Conservation (phyloP, 2,888 invertebrate genomes). For the Dasypolia templi region DNA sequence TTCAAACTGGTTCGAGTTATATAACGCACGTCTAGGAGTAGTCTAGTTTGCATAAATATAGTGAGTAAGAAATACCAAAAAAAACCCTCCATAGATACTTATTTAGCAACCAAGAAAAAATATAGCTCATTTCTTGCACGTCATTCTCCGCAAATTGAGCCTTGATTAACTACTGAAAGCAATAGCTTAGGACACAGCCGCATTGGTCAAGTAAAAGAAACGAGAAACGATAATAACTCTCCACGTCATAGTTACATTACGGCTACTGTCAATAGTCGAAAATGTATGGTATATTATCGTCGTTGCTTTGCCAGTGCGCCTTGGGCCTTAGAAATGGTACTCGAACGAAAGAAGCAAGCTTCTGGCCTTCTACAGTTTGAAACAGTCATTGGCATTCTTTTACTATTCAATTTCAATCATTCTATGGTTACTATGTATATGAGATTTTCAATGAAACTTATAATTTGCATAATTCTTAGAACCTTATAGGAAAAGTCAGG, state of each 20-base stretch:
- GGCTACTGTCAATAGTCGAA: constrained; percentile 14
- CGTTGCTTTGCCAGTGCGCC: constrained; percentile 5
- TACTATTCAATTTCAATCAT: constrained; percentile 7
- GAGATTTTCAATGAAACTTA: not conserved
- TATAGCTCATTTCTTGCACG: constrained; percentile 17
- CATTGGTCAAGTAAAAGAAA: constrained; percentile 4
- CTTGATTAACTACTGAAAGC: constrained; percentile 25
- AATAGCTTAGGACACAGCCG: not conserved
- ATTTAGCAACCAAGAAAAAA: constrained; percentile 39
- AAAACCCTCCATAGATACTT: constrained; percentile 36
- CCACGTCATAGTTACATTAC: constrained; percentile 24
- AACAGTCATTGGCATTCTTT: not conserved
- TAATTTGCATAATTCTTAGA: constrained; percentile 9
- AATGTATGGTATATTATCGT: constrained; percentile 13
- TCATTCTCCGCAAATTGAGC: constrained; percentile 41
- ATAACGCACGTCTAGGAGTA: constrained; percentile 64
- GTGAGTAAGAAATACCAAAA: constrained; percentile 55
- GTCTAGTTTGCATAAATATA: constrained; percentile 72
- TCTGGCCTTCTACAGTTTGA: not conserved
- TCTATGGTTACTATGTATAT: not conserved
- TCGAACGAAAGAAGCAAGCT: not conserved
- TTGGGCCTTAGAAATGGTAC: constrained; percentile 11
- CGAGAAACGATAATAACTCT: constrained; percentile 14
- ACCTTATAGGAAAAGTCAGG: constrained; percentile 27
- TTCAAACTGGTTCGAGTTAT: constrained; percentile 56